Conservation (phyloP, 2,888 invertebrate genomes). For the Perithous albicinctus region DNA sequence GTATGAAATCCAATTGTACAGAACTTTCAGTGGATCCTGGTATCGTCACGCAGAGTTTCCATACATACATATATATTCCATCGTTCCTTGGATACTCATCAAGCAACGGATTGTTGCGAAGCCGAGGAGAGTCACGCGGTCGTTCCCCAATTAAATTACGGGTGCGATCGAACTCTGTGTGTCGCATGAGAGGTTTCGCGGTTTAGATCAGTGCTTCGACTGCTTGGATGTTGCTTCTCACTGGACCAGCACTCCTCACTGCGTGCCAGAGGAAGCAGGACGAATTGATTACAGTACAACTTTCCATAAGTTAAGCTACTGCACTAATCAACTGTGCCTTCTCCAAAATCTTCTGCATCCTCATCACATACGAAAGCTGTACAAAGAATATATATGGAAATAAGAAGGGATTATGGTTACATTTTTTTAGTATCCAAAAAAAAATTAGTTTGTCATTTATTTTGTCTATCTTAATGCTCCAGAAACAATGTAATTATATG, state of each 20-base stretch:
- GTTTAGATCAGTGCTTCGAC: conserved; percentile 28
- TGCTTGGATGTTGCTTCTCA: conserved; percentile 9
- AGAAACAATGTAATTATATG: too few species aligned
- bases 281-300: conserved; percentile 33
- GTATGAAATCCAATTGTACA: neutral
- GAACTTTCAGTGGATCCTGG: conserved; percentile 10
- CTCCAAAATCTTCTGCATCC: neutral
- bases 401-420: too few species aligned
- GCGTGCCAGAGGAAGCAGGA: conserved; percentile 2
- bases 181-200: conserved; percentile 30
- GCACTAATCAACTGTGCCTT: neutral
- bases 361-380: too few species aligned
- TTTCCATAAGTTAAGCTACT: neutral
- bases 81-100: conserved; percentile 45
- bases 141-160: conserved; percentile 43
- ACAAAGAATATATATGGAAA: too few species aligned
- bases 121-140: conserved; percentile 23
- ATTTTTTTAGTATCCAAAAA: too few species aligned
- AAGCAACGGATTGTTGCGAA: conserved; percentile 42
- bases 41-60: conserved; percentile 26
- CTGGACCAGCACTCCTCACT: neutral
- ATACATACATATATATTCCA: neutral
- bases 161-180: conserved; percentile 43
- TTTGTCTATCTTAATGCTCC: too few species aligned
- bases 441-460: too few species aligned